These are phyloP conservation scores for Crocallis elinguaria DNA, from an alignment of 2,888 invertebrate species.

Conservation along the genomic window DNA sequence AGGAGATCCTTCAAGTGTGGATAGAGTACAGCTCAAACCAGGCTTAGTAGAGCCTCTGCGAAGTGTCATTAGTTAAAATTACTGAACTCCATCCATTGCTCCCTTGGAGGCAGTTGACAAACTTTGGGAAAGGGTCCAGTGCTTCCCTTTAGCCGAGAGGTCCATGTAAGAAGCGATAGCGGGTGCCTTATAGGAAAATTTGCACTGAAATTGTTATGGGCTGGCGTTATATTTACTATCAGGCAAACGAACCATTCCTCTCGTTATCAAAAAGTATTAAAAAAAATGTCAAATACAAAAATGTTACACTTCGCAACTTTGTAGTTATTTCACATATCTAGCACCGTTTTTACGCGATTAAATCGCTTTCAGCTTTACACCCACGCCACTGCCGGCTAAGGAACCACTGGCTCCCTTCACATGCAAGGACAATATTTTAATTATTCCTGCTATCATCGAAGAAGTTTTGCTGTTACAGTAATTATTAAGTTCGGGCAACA, in stretches of 20 bases:
- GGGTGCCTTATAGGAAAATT: background rate
- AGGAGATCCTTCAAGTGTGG: slow-evolving; percentile 47
- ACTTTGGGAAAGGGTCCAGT: slow-evolving; percentile 66
- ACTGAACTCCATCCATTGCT: slow-evolving; percentile 74
- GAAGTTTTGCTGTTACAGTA: slow-evolving; percentile 56
- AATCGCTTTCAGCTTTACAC: background rate
- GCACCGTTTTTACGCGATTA: background rate
- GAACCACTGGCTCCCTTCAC: slow-evolving; percentile 43
- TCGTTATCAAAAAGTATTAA: too few species aligned
- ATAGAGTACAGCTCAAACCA: slow-evolving; percentile 43
- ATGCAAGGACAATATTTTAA: slow-evolving; percentile 65
- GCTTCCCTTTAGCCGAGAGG: slow-evolving; percentile 42
- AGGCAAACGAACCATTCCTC: too few species aligned
- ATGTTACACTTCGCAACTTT: too few species aligned
- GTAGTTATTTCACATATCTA: too few species aligned
- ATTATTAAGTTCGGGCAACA: slow-evolving; percentile 54
- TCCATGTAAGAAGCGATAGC: slow-evolving; percentile 24
- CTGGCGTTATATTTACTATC: too few species aligned
- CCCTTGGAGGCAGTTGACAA: slow-evolving; percentile 76
- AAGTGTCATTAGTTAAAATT: slow-evolving; percentile 80
- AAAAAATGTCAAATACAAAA: too few species aligned
- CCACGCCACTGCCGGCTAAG: background rate
- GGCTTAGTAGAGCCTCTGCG: slow-evolving; percentile 46
- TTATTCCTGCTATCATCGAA: slow-evolving; percentile 60
- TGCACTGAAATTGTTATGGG: too few species aligned